Evolutionary conservation across 2,797 vertebrate genomes (phyloP).

Genomic region (Poeciliopsis gracilis): DNA sequence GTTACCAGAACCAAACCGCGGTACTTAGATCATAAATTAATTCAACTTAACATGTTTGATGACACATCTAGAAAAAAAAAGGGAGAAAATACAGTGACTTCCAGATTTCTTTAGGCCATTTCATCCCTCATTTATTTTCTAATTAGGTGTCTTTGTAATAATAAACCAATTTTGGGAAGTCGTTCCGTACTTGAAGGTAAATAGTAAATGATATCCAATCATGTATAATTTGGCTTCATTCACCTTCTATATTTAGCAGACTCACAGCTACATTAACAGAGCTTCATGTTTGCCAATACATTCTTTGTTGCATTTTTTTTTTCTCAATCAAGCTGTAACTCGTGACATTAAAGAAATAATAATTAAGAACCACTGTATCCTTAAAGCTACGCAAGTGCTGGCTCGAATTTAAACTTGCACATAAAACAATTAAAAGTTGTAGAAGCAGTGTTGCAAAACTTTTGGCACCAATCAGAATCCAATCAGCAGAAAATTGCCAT

Average conservation of each 20-base stretch:
- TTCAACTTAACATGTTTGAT: too few species aligned
- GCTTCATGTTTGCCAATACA: background rate
- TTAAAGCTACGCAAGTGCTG: background rate
- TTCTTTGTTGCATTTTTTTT: slow-evolving; percentile 7
- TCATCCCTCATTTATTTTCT: background rate
- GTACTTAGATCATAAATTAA: too few species aligned
- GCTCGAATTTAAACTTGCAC: background rate
- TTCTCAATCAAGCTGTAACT: background rate
- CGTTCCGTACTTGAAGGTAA: background rate
- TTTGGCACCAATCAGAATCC: background rate
- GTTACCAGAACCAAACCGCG: too few species aligned
- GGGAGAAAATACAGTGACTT: background rate
- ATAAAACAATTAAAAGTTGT: background rate
- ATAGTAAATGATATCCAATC: background rate
- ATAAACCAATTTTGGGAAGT: background rate
- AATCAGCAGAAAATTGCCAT: background rate
- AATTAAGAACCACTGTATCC: background rate
- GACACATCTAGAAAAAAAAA: too few species aligned
- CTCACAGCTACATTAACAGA: background rate
- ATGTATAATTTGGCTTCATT: background rate
- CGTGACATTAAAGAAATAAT: background rate
- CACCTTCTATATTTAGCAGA: background rate
- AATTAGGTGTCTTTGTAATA: background rate
- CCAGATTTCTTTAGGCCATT: background rate
- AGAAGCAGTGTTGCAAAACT: background rate